Percentiles rank a stretch among this genome's conserved stretches.
phyloP scores from a whole-genome alignment of 2,797 vertebrate species.

The Morus bassanus region DNA sequence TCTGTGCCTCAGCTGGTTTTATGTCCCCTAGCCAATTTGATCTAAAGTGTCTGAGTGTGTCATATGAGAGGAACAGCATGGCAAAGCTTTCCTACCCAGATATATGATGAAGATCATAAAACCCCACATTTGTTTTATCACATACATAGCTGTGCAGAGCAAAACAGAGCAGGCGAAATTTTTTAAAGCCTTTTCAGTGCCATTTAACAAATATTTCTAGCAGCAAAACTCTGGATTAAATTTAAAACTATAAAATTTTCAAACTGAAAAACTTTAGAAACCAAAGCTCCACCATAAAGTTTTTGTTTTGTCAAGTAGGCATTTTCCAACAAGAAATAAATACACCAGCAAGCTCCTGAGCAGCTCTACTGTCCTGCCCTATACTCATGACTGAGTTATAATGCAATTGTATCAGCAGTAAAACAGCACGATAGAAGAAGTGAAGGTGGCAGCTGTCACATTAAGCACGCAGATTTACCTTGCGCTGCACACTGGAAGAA shows the following conservation, averaged over 20 bases:
- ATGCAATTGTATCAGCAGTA: neutral
- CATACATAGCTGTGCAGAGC: neutral
- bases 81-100: neutral
- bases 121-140: neutral
- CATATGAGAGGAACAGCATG: neutral
- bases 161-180: neutral
- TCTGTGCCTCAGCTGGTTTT: neutral
- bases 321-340: neutral
- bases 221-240: neutral
- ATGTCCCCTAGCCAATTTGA: neutral
- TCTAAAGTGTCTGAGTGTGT: neutral
- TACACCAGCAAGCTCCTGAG: neutral
- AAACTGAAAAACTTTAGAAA: neutral
- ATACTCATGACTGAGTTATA: neutral
- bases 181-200: neutral
- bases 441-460: neutral
- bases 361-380: neutral
- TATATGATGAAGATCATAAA: neutral
- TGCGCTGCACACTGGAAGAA: neutral
- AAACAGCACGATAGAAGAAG: neutral
- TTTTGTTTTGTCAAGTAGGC: neutral
- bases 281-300: neutral
- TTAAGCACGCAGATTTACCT: neutral
- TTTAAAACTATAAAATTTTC: neutral
- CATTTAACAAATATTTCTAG: neutral